A percentile compares a stretch with the other conserved stretches of the same genome.
phyloP scores from a whole-genome alignment of 1,140 invertebrate genomes.

The Aphis gossypii region DNA sequence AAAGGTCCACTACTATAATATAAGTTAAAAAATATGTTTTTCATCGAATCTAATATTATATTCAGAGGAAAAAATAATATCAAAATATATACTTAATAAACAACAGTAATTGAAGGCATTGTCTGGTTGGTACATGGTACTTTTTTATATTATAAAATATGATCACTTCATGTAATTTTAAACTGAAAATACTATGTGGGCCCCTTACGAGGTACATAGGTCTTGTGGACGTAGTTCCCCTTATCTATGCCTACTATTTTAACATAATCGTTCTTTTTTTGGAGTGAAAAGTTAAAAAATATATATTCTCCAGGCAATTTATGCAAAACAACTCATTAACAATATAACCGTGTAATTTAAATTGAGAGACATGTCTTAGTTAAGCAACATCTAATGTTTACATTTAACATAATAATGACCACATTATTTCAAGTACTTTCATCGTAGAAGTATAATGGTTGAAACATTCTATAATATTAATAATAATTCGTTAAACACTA shows the following conservation, averaged over 20 bases:
- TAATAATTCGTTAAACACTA: neutral
- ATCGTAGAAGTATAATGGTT: neutral
- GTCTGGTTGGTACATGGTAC: neutral
- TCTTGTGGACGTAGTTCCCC: neutral
- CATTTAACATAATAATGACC: neutral
- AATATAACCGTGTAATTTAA: neutral
- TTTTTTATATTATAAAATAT: neutral
- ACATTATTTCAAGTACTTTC: neutral
- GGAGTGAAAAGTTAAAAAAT: neutral
- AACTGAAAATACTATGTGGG: neutral
- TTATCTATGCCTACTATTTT: neutral
- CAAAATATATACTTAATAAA: neutral
- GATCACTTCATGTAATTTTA: neutral
- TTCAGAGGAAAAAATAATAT: neutral
- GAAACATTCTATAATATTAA: constrained; percentile 10
- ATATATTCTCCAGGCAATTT: neutral
- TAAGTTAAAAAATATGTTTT: neutral
- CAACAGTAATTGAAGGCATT: neutral
- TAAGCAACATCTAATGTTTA: neutral
- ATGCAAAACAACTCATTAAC: neutral
- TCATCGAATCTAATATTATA: neutral
- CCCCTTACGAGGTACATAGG: too few relatives aligned
- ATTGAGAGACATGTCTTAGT: neutral
- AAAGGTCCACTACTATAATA: neutral
- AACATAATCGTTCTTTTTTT: neutral